Percentiles rank a stretch among this genome's conserved stretches.
phyloP scores from a whole-genome alignment of 2,888 invertebrate species.

The Cylloceria caligata region DNA sequence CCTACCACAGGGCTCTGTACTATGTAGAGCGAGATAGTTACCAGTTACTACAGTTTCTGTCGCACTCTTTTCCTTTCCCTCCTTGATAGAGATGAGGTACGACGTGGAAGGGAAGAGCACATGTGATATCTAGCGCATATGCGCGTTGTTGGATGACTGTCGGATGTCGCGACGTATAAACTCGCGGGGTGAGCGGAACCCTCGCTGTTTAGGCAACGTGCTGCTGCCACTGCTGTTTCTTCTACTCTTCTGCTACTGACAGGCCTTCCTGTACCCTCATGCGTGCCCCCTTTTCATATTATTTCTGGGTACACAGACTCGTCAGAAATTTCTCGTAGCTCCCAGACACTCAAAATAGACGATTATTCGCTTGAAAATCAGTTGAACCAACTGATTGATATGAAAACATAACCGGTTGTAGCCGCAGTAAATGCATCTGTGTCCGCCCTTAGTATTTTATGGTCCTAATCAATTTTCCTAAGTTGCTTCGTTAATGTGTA shows the following conservation, averaged over 20 bases:
- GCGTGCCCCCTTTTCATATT: slow-evolving; percentile 38
- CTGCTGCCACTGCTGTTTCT: slow-evolving; percentile 17
- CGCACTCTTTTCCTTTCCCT: slow-evolving; percentile 6
- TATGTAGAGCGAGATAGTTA: slow-evolving; percentile 33
- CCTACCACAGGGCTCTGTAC: slow-evolving; percentile 52
- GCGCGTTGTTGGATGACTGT: slow-evolving; percentile 53
- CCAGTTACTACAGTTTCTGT: slow-evolving; percentile 49
- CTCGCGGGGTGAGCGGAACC: slow-evolving; percentile 57
- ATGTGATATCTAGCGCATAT: slow-evolving; percentile 66
- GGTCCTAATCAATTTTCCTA: too few relatives aligned
- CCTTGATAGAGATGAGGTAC: slow-evolving; percentile 56
- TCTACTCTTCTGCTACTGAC: slow-evolving; percentile 18
- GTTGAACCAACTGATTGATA: slow-evolving; percentile 1
- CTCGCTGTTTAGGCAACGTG: slow-evolving; percentile 57
- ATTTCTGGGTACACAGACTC: slow-evolving; percentile 41
- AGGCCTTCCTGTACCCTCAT: slow-evolving; percentile 39
- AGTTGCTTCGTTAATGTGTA: too few relatives aligned
- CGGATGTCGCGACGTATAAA: slow-evolving; percentile 55
- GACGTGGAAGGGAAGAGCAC: slow-evolving; percentile 52
- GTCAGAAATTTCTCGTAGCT: slow-evolving; percentile 3
- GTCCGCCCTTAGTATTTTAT: too few relatives aligned
- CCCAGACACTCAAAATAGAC: background rate
- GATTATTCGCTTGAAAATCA: background rate
- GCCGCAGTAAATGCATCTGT: too few relatives aligned
- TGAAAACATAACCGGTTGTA: too few relatives aligned